Evolutionary conservation across 2,113 vertebrate genomes (phyloP).

Genomic region (Sciurus niger): DNA sequence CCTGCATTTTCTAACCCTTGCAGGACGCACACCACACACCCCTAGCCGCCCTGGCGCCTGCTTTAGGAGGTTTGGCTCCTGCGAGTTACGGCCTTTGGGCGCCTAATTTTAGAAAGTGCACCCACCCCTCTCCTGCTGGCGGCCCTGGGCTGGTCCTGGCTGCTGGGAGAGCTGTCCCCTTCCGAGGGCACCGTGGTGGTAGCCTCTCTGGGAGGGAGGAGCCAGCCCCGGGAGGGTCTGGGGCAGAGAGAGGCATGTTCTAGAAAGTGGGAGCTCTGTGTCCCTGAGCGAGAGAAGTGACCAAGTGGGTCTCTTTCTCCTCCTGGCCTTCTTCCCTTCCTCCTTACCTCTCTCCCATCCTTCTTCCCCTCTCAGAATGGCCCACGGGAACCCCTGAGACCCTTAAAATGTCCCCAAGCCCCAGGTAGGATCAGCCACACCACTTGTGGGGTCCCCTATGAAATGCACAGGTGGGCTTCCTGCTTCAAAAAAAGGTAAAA

Average conservation of each 20-base stretch:
- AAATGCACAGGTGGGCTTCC: not conserved
- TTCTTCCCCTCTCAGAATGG: not conserved
- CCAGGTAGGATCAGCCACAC: not conserved
- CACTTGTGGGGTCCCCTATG: not conserved
- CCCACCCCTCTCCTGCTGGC: too few relatives aligned
- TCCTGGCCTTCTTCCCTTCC: too few relatives aligned
- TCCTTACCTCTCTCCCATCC: not conserved
- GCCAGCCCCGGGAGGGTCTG: fast-evolving
- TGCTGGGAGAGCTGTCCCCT: not conserved
- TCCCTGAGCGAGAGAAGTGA: fast-evolving
- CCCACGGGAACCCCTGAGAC: not conserved
- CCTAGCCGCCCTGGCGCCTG: not conserved
- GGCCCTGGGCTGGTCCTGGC: not conserved
- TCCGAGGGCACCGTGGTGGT: too few relatives aligned
- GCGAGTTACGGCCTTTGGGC: not conserved
- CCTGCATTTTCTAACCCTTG: not conserved
- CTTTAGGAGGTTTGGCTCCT: not conserved
- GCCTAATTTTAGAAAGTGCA: not conserved
- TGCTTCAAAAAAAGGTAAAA: not conserved
- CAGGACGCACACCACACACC: not conserved
- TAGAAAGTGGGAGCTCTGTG: not conserved
- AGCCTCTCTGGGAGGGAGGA: not conserved
- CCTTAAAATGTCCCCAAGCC: not conserved
- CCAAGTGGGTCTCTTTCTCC: too few relatives aligned
- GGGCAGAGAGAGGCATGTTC: not conserved